Conservation (phyloP, 1,140 invertebrate genomes). For the Macrobrachium nipponense region DNA sequence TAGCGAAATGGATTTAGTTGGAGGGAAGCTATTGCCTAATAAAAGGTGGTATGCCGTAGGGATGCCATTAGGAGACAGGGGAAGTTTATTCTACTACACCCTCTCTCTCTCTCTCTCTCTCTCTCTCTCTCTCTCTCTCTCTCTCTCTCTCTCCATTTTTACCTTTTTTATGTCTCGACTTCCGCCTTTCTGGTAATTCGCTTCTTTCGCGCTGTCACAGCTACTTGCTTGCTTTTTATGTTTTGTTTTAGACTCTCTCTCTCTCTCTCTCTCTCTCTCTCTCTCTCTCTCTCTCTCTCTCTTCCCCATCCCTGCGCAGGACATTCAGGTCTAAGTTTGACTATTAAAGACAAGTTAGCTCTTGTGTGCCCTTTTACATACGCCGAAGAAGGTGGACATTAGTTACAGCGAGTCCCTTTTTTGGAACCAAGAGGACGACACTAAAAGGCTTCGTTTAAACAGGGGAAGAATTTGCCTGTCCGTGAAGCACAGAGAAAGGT, state of each 20-base stretch:
- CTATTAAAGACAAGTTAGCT: conserved; percentile 58
- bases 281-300: not conserved
- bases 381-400: not conserved
- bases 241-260: not conserved
- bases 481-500: no score
- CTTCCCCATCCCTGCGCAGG: not conserved
- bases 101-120: not conserved
- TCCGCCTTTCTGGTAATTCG: no score
- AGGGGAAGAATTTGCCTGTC: not conserved
- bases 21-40: no score
- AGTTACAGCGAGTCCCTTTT: not conserved
- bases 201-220: no score
- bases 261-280: not conserved
- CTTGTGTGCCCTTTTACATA: conserved; percentile 23
- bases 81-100: not conserved
- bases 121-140: not conserved
- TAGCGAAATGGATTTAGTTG: no score
- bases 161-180: not conserved
- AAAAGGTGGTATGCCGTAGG: no score
- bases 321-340: conserved; percentile 33
- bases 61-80: no score
- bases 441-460: not conserved
- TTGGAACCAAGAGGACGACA: not conserved
- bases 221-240: no score
- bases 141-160: not conserved